These are phyloP conservation scores for Microcebus jonahi DNA, from an alignment of 2,113 vertebrate species.

Conservation along the genomic window DNA sequence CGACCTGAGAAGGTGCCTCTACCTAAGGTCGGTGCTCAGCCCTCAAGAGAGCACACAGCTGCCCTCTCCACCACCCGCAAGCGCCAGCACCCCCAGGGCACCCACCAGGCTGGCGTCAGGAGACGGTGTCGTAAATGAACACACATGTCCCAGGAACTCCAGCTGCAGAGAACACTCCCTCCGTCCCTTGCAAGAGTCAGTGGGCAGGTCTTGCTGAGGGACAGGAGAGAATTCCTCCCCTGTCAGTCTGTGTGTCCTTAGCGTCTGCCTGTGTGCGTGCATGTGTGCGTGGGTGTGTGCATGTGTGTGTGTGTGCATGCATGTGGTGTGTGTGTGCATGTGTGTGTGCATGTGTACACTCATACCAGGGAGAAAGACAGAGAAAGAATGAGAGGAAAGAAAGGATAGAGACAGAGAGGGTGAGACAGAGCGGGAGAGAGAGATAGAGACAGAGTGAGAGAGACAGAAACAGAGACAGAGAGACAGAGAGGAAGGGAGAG, in stretches of 20 bases:
- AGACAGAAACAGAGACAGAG: too few species aligned
- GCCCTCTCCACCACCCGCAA: not conserved
- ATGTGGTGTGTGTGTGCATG: not conserved
- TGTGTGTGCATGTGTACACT: rapidly evolving
- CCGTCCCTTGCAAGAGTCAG: not conserved
- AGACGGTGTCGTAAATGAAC: rapidly evolving
- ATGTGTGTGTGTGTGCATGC: rapidly evolving
- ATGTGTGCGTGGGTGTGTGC: not conserved
- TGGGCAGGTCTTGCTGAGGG: not conserved
- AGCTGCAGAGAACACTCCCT: not conserved
- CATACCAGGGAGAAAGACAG: not conserved
- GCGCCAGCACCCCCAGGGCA: too few species aligned
- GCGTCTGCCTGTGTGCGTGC: not conserved
- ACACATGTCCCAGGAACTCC: not conserved
- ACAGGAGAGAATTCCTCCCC: not conserved
- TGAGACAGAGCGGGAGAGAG: not conserved
- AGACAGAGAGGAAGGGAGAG: not conserved
- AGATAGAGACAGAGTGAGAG: too few species aligned
- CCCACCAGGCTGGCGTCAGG: not conserved
- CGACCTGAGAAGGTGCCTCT: not conserved
- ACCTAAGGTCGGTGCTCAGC: rapidly evolving
- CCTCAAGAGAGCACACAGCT: rapidly evolving
- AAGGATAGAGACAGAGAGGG: not conserved
- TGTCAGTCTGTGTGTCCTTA: not conserved
- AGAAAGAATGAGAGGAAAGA: not conserved